A percentile compares a stretch with the other conserved stretches of the same genome.
phyloP scores from a whole-genome alignment of 2,888 invertebrate species.

The Theretra japonica region DNA sequence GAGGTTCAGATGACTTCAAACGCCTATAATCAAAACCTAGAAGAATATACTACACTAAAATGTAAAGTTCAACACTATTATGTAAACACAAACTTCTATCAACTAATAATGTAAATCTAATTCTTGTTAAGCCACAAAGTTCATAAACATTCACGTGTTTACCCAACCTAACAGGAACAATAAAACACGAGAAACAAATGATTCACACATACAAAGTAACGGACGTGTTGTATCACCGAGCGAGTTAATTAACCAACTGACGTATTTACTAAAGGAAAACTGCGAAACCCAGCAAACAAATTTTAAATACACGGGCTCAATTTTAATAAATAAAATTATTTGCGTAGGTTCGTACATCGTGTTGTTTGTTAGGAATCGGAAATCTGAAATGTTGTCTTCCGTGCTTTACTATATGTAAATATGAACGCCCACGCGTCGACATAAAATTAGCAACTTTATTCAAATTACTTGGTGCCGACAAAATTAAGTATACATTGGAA shows the following conservation, averaged over 20 bases:
- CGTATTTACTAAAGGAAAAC: conserved; percentile 16
- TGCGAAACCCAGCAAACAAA: neutral
- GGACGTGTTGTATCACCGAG: neutral
- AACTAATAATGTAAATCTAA: conserved; percentile 2
- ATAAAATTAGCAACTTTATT: neutral
- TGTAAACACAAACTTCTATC: neutral
- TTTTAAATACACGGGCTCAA: neutral
- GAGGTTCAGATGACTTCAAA: no score
- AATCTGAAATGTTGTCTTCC: neutral
- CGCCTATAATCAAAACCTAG: neutral
- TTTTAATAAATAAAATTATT: neutral
- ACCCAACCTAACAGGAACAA: conserved; percentile 22
- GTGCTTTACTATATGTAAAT: conserved; percentile 3
- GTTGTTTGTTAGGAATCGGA: conserved; percentile 5
- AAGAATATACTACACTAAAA: neutral
- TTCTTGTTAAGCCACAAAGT: conserved; percentile 21
- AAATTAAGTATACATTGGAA: neutral
- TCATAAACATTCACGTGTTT: neutral
- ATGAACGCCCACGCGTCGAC: neutral
- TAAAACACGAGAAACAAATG: conserved; percentile 22
- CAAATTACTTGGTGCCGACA: neutral
- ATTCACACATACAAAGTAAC: conserved; percentile 11
- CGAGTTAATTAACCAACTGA: conserved; percentile 6
- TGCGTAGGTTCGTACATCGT: neutral
- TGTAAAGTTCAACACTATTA: neutral